A percentile compares a stretch with the other conserved stretches of the same genome.
Conservation (phyloP, 1,140 invertebrate genomes). For the Hormaphis cornu region DNA sequence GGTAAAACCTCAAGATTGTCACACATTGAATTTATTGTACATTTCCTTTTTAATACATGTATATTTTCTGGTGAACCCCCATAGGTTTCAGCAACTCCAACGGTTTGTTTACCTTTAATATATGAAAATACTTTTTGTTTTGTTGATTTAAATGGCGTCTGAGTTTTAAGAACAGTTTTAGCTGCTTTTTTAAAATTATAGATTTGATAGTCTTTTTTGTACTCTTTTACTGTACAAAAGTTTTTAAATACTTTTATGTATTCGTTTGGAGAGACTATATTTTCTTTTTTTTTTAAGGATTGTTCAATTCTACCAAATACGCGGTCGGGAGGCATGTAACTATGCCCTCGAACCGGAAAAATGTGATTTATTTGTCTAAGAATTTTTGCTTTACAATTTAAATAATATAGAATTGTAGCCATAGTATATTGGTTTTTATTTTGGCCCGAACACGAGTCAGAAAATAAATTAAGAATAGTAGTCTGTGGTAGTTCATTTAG, state of each 20-base stretch:
- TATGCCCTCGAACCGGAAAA: slow-evolving; percentile 40
- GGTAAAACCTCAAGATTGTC: background rate
- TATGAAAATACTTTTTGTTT: background rate
- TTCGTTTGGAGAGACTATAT: slow-evolving; percentile 30
- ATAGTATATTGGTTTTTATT: slow-evolving; percentile 4
- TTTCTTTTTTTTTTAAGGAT: slow-evolving; percentile 36
- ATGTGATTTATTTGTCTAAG: slow-evolving; percentile 35
- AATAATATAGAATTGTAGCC: background rate
- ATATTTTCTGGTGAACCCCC: background rate
- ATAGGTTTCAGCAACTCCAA: background rate
- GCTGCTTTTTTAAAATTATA: slow-evolving; percentile 30
- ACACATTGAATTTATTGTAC: background rate
- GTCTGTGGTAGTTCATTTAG: background rate
- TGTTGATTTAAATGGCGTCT: background rate
- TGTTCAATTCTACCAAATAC: slow-evolving; percentile 40
- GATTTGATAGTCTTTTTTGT: slow-evolving; percentile 25
- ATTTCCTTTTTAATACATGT: background rate
- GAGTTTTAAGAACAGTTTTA: background rate
- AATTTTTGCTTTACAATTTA: background rate
- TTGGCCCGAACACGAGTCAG: background rate
- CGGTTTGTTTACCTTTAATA: background rate
- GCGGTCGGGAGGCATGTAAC: slow-evolving; percentile 38
- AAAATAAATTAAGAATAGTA: slow-evolving; percentile 13
- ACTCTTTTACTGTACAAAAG: slow-evolving; percentile 19
- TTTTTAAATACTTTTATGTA: slow-evolving; percentile 33